These are phyloP conservation scores for Epinotia bilunana DNA, from an alignment of 2,888 invertebrate species.

Conservation along the genomic window DNA sequence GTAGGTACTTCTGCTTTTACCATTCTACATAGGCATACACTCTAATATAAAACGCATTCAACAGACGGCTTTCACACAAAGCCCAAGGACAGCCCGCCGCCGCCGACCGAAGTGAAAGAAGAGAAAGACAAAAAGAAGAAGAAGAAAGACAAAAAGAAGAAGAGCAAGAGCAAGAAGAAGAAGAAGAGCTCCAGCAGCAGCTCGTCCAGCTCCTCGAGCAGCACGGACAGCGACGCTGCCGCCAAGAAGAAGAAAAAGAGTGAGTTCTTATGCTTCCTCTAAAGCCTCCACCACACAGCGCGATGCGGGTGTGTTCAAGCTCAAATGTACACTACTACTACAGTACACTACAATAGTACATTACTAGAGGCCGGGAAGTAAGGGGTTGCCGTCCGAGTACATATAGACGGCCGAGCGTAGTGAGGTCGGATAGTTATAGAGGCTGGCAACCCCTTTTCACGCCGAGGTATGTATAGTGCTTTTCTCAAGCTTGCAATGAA, in stretches of 20 bases:
- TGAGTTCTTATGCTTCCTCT: constrained; percentile 45
- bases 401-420: too few species aligned
- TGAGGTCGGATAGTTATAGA: too few species aligned
- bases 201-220: constrained; percentile 61
- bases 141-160: constrained; percentile 82
- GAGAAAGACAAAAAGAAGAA: constrained; percentile 84
- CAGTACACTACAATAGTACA: too few species aligned
- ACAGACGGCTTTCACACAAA: constrained; percentile 77
- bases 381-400: too few species aligned
- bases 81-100: constrained; percentile 59
- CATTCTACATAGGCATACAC: background rate
- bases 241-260: constrained; percentile 84
- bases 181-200: constrained; percentile 63
- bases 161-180: constrained; percentile 64
- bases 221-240: constrained; percentile 69
- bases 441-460: too few species aligned
- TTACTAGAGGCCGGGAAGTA: too few species aligned
- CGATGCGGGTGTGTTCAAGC: too few species aligned
- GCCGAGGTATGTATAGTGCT: too few species aligned
- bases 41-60: background rate
- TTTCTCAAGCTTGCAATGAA: too few species aligned
- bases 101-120: constrained; percentile 50
- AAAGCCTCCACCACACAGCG: background rate
- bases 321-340: too few species aligned
- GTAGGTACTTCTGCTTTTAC: too few species aligned